phyloP scores from a whole-genome alignment of 1,140 invertebrate species.

The Dendroctonus valens region DNA sequence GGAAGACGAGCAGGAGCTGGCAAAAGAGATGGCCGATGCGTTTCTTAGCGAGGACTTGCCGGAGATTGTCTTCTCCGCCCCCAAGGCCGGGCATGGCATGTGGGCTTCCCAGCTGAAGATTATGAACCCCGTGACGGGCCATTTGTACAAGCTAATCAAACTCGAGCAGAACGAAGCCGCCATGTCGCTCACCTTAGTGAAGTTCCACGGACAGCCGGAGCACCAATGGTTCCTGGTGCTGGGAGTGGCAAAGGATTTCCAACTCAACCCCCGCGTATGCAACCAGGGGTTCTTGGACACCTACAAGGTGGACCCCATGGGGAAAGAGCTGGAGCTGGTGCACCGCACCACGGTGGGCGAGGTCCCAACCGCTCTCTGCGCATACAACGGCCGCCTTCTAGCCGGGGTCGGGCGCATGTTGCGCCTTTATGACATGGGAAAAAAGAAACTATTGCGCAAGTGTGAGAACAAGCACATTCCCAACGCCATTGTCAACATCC shows the following conservation, averaged over 20 bases:
- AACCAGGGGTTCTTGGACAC: conserved; percentile 83
- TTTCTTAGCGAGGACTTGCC: conserved; percentile 94
- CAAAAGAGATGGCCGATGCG: conserved; percentile 94
- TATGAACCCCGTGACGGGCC: conserved; percentile 82
- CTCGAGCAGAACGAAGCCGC: conserved; percentile 97
- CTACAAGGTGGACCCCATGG: conserved; percentile 74
- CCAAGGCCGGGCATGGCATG: conserved; percentile 92
- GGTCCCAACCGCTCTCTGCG: conserved; percentile 83
- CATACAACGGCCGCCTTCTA: conserved; percentile 89
- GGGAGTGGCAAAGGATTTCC: conserved; percentile 87
- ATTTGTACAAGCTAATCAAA: conserved; percentile 75
- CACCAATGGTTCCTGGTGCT: conserved; percentile 77
- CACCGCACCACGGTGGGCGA: conserved; percentile 96
- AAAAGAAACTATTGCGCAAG: conserved; percentile 94
- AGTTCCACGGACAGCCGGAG: conserved; percentile 56
- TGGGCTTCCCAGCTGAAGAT: conserved; percentile 96
- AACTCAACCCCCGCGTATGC: conserved; percentile 82
- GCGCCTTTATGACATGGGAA: conserved; percentile 94
- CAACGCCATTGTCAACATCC: conserved; percentile 90
- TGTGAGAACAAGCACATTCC: conserved; percentile 99
- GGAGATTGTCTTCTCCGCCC: conserved; percentile 90
- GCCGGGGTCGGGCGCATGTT: conserved; percentile 91
- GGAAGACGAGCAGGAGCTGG: conserved; percentile 91
- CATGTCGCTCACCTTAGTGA: conserved; percentile 70
- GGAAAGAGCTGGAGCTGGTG: conserved; percentile 81